Evolutionary conservation across 2,113 vertebrate species (phyloP).

Genomic region (Dasyornis broadbenti): DNA sequence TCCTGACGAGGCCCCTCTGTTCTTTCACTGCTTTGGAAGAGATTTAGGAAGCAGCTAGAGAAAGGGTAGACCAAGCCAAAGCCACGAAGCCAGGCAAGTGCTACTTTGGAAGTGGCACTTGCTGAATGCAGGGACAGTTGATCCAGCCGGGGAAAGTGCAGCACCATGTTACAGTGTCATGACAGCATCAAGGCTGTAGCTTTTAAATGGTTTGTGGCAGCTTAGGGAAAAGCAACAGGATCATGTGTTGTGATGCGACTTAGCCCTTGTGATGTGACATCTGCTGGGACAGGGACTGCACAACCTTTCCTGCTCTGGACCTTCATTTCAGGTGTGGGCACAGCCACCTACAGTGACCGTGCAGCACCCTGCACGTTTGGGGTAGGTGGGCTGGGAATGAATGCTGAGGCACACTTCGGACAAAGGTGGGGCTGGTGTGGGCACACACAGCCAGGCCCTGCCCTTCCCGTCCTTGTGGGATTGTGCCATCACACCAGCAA

Average conservation of each 20-base stretch:
- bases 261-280: neutral
- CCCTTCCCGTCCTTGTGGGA: fast-evolving
- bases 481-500: neutral
- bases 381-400: neutral
- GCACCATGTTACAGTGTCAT: neutral
- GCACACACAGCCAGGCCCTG: neutral
- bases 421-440: neutral
- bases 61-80: neutral
- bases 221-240: neutral
- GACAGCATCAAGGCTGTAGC: neutral
- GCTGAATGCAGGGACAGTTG: neutral
- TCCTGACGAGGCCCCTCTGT: neutral
- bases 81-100: neutral
- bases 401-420: neutral
- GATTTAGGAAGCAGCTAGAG: neutral
- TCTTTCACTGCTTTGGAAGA: neutral
- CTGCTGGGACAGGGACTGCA: neutral
- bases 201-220: neutral
- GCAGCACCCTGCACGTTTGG: neutral
- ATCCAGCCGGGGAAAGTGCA: neutral
- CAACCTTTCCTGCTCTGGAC: neutral
- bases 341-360: neutral
- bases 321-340: neutral
- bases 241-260: neutral
- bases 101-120: neutral